Evolutionary conservation across 2,888 invertebrate species (phyloP), one percentile per base, ranked within the genome.

Genomic region (Nasonia oneida): DNA sequence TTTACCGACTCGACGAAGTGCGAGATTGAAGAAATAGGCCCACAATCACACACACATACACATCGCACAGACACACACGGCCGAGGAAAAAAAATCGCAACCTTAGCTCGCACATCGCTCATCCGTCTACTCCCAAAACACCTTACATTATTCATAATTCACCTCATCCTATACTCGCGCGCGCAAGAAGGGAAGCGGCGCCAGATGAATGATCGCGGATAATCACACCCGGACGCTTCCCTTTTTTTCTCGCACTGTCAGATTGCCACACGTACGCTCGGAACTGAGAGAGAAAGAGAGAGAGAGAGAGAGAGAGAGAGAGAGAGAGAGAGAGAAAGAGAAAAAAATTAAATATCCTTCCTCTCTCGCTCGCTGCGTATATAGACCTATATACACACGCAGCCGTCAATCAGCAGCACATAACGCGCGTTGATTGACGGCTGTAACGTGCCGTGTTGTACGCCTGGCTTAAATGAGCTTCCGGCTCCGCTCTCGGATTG

Each of bases 371-470:
- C 6, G 5, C 15, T 29, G 70, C 29, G 15, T 33, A 14, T 71
- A 70, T 70, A 70, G 2, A 14, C 18, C 10, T 70, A 15, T 70
- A 23, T 29, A 29, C 23, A 14, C 8, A 74, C 64, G 64, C 64
- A 67, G 23, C 29, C 67, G 67, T 67, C 74, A 81, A 74, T 81
- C 74, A 74, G 74, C 15, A 47, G 53, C 42, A 71, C n/a, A 73
- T 64, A 73, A 29, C 67, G 50, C 10, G 29, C 61, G 61, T 73
- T 83, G 71, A 78, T 78, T 73, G 78, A 83, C 83, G 61, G 47
- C 42, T 42, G 83, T 70, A 76, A 50, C 77, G 57, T 57, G 83
- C 37, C 57, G 57, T 8, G n/a, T n/a, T 61, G n/a, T 61, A n/a
- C 57, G n/a, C 8, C 8, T 57, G 70, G 53, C 29, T 78, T 78